Evolutionary conservation across 2,797 vertebrate species (phyloP).

Genomic region (Helarctos malayanus): DNA sequence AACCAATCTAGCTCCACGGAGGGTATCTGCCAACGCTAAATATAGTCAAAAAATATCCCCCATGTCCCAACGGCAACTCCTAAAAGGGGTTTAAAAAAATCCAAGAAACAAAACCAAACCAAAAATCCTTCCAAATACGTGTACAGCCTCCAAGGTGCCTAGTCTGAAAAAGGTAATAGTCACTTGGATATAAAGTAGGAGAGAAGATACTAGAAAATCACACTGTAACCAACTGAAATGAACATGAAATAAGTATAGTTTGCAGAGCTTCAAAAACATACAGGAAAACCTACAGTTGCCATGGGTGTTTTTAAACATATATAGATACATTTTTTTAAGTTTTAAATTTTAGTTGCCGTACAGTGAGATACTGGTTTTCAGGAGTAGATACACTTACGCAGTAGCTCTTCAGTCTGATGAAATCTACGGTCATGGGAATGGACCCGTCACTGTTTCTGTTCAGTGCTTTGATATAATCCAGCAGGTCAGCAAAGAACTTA

Average conservation of each 20-base stretch:
- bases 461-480: slow-evolving; percentile 99
- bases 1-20: not conserved
- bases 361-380: not conserved
- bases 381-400: slow-evolving; percentile 93
- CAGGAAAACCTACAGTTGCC: not conserved
- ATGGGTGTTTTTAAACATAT: not conserved
- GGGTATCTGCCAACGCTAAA: not conserved
- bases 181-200: slow-evolving; percentile 22
- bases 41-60: not conserved
- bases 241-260: not conserved
- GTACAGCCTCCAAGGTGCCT: not conserved
- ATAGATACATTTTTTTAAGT: too few relatives aligned
- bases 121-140: not conserved
- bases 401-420: slow-evolving; percentile 99
- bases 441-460: slow-evolving; percentile 99
- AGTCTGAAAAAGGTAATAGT: slow-evolving; percentile 51
- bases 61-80: not conserved
- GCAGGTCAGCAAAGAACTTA: slow-evolving; percentile 98
- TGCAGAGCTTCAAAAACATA: slow-evolving; percentile 66
- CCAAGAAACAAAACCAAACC: not conserved
- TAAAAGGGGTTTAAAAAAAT: not conserved
- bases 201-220: slow-evolving; percentile 22
- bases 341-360: not conserved
- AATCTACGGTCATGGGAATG: slow-evolving; percentile 99
- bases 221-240: slow-evolving; percentile 13